phyloP scores from a whole-genome alignment of 2,797 vertebrate genomes.

The Pteronotus mesoamericanus region DNA sequence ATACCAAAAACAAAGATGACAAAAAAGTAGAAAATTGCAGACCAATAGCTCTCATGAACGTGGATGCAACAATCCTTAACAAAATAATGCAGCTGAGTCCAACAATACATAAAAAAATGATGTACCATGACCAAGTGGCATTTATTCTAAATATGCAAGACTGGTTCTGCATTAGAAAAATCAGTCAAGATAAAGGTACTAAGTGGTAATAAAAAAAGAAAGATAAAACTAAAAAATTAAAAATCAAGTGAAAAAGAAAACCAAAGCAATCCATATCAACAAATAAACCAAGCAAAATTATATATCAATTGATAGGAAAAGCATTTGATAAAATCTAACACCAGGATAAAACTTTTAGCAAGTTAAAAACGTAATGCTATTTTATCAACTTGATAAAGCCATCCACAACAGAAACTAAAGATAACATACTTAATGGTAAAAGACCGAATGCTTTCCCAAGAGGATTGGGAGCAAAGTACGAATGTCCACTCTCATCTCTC shows the following conservation, averaged over 20 bases:
- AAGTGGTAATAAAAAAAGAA: too few relatives aligned
- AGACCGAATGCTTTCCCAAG: not conserved
- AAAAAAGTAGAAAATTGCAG: not conserved
- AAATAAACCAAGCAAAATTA: not conserved
- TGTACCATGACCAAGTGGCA: not conserved
- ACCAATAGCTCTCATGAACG: not conserved
- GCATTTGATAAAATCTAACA: not conserved
- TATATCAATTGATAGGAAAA: not conserved
- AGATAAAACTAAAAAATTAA: too few relatives aligned
- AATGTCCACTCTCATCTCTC: not conserved
- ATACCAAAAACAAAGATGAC: not conserved
- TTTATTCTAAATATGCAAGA: not conserved
- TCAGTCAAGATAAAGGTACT: not conserved
- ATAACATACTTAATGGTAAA: not conserved
- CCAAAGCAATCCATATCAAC: not conserved
- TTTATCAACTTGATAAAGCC: not conserved
- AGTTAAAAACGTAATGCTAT: not conserved
- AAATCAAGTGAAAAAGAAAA: too few relatives aligned
- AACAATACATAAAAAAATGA: not conserved
- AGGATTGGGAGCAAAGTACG: not conserved
- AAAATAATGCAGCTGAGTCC: not conserved
- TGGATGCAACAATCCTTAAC: not conserved
- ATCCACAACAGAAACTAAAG: not conserved
- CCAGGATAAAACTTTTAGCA: not conserved
- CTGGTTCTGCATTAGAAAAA: not conserved